Base-by-base conservation (phyloP, 2,113 vertebrate species). In the Odontesthes bonariensis region DNA sequence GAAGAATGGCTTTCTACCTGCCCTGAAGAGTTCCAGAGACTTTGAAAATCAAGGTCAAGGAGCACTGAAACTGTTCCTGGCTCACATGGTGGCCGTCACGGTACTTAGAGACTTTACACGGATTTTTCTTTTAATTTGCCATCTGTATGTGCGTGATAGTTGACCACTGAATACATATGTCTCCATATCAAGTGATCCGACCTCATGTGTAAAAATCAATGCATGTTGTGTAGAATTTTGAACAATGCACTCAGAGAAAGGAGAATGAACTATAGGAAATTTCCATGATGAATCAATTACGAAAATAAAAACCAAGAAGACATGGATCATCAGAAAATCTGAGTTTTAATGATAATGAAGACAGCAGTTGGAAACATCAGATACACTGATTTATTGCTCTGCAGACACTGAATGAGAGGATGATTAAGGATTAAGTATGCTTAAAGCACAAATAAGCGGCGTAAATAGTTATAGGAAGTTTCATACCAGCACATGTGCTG, bases 341-440 rank as follows among this genome's bases (percentile, higher is more conserved):
- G 46, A 56, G 22, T 49, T 86, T 86, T 84, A 88, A 63, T 86
- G 33, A 81, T 13, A 72, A 1, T 47, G 19, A 73, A 66, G 23
- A 60, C 23, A 73, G 42, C 58, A 52, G 20, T 79, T 61, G 62
- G 16, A 83, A 40, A 71, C 23, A 69, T 69, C n/a, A 73, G 22
- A 72, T 63, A 6, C 35, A 68, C 31, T 17, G 56, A 49, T 35
- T 22, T 5, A 31, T 11, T 31, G 40, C 33, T 13, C 55, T 31
- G 22, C 19, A 55, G 17, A 64, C 0, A 69, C 12, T 68, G 27
- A 31, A 72, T 33, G 32, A 58, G 1, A n/a, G 11, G 57, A 6
- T 57, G 38, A 23, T 55, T 13, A 38, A 17, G 10, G 4, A 52
- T 32, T 31, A 27, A 27, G 27, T 27, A 3, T 27, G 27, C 4